A percentile compares a stretch with the other conserved stretches of the same genome.
Conservation (phyloP, 2,113 vertebrate species). For the cat (Felis catus) region DNA sequence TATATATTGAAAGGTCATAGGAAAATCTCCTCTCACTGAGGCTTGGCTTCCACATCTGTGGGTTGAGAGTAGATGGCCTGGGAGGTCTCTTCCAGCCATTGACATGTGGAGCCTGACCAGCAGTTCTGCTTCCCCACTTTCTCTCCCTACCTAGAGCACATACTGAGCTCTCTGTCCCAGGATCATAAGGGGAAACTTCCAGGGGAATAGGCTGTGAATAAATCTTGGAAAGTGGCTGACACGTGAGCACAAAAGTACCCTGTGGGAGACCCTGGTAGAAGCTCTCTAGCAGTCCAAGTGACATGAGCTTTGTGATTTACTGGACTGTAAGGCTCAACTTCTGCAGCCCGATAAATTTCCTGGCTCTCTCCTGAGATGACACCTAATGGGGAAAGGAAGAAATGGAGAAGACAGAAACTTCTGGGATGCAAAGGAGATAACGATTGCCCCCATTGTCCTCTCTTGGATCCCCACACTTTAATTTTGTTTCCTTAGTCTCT, state of each 20-base stretch:
- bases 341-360: constrained; percentile 75
- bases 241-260: constrained; percentile 63
- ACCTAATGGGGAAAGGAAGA: constrained; percentile 67
- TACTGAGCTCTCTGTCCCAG: not conserved
- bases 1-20: not conserved
- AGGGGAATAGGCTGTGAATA: not conserved
- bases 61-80: not conserved
- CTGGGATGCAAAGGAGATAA: not conserved
- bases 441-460: constrained; percentile 38
- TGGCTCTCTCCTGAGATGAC: constrained; percentile 45
- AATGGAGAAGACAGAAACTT: constrained; percentile 60
- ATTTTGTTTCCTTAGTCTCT: not conserved
- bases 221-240: constrained; percentile 57
- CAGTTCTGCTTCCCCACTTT: not conserved
- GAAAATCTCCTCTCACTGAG: not conserved
- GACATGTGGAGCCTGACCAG: not conserved
- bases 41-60: not conserved
- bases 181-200: not conserved
- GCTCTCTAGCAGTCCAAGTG: constrained; percentile 42
- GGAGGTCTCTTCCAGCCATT: not conserved
- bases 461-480: constrained; percentile 56
- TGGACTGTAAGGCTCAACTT: constrained; percentile 58
- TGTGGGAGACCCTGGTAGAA: constrained; percentile 58
- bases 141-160: not conserved
- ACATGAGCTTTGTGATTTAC: constrained; percentile 70